Base-by-base conservation (phyloP, 2,797 vertebrate species). In the Oceanodroma leucorhoa region DNA sequence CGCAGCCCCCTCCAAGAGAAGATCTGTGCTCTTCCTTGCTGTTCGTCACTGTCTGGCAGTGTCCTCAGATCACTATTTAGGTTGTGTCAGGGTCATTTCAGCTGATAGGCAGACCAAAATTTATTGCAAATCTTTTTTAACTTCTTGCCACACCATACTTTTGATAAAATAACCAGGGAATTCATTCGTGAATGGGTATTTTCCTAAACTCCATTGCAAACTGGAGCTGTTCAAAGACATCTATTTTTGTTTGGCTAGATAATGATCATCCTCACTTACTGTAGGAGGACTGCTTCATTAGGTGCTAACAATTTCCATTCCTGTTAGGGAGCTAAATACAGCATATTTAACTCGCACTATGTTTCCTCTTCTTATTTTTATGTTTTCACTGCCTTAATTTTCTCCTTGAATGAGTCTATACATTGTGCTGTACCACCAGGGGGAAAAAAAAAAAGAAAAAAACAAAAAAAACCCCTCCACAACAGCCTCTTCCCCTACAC, bases 91-190 rank as follows among this genome's bases (percentile, higher is more conserved):
- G 48, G 48, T 27, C 27, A n/a, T 18, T 34, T 67, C 80, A 85
- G 48, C 22, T 87, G 51, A 73, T 27, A 40, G 27, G 23, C 38
- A 87, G 51, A 36, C 12, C 1, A 14, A 91, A 94, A 89, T 53
- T 61, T 61, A 89, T 70, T 78, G 50, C 11, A 89, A 92, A 91
- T 83, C 3, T 58, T 91, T 50, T 87, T 90, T 81, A 89, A 57
- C 45, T 93, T 89, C 55, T 77, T 92, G 38, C 5, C 18, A 54
- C 46, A 40, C 6, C 14, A 71, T 53, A 53, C 5, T 72, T 80
- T 58, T 50, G 58, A 82, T 50, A 80, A 66, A 90, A 90, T 69
- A 84, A 53, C 8, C 29, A 30, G 3, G 11, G 40, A 62, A 70
- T 80, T 75, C 1, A 38, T 62, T 72, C 1, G 1, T n/a, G 14